Base-by-base conservation (phyloP, 2,888 invertebrate genomes). In the Amorpha juglandis region DNA sequence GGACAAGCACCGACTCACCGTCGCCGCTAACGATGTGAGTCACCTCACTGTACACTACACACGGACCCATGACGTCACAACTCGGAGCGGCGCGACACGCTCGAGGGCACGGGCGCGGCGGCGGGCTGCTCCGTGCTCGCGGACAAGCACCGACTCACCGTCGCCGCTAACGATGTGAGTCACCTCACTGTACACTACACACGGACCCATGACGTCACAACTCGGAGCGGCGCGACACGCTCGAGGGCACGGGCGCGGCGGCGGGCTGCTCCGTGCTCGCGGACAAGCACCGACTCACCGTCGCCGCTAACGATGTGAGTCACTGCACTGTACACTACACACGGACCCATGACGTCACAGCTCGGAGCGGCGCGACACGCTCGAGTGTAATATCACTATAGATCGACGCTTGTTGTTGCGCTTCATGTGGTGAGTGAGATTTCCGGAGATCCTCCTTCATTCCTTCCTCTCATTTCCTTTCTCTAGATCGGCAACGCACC, bases 1-100 rank as follows among this genome's bases (percentile, higher is more conserved):
- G 9, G 97, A 97, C 87, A 96, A 97, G 70, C 95, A 96, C 70
- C 96, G 98, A 78, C 97, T 99, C 83, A 97, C 98, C 87, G 96
- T 99, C 65, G 99, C 98, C 2, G 94, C 96, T 69, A 95, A 96
- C 77, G 97, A 98, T 86, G 98, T 98, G 86, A 92, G 95, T n/a
- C 8, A 16, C 42, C 7, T 1, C 42, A 11, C 42, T 42, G 42
- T 42, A 42, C 9, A 42, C 7, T 6, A 27, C 27, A n/a, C n/a
- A n/a, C n/a, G n/a, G n/a, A n/a, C 27, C 4, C 4, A 27, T 27
- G 27, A 27, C 27, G 4, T 27, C 27, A 27, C 70, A 96, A 96
- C 75, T 95, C 96, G 73, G 97, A 97, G 86, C 94, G 94, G 16
- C 95, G 95, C 88, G 94, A 94, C 27, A 78, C 86, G 12, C 79